Percentiles rank a stretch among this genome's conserved stretches.
These are phyloP conservation scores for Kryphioiulus occultus DNA, from an alignment of 2,888 invertebrate genomes.

Conservation along the genomic window DNA sequence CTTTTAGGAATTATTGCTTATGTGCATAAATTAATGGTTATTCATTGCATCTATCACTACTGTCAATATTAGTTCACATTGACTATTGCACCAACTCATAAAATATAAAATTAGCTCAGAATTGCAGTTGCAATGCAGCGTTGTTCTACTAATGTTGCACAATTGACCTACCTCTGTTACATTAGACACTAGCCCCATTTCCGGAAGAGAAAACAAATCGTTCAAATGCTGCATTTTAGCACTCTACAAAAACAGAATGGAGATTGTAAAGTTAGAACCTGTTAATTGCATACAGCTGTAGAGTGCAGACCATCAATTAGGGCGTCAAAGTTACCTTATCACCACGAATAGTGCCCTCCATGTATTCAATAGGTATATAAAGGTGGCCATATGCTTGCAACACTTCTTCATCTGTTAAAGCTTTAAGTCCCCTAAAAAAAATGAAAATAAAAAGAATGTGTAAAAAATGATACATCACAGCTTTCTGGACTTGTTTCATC, in stretches of 20 bases:
- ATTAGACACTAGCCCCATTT: conserved; percentile 92
- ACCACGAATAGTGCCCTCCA: conserved; percentile 68
- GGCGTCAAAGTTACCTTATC: conserved; percentile 20
- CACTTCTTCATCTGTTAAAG: conserved; percentile 84
- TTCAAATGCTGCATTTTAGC: conserved; percentile 89
- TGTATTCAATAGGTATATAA: conserved; percentile 85
- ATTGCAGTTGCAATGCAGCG: no score
- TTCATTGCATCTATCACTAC: no score
- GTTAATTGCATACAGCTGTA: background rate
- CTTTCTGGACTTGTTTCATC: no score
- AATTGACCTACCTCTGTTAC: conserved; percentile 85
- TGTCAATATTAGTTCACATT: no score
- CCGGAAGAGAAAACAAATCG: conserved; percentile 95
- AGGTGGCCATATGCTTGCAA: conserved; percentile 83
- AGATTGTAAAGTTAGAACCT: conserved; percentile 33
- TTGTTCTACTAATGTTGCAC: no score
- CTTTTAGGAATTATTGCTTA: no score
- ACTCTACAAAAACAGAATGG: conserved; percentile 50
- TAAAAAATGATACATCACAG: no score
- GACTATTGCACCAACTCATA: no score
- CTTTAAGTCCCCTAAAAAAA: conserved; percentile 63
- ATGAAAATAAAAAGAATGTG: no score
- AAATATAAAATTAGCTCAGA: no score
- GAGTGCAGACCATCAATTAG: background rate
- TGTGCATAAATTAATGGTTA: no score